phyloP scores from a whole-genome alignment of 2,888 invertebrate genomes.

The Latrodectus elegans region DNA sequence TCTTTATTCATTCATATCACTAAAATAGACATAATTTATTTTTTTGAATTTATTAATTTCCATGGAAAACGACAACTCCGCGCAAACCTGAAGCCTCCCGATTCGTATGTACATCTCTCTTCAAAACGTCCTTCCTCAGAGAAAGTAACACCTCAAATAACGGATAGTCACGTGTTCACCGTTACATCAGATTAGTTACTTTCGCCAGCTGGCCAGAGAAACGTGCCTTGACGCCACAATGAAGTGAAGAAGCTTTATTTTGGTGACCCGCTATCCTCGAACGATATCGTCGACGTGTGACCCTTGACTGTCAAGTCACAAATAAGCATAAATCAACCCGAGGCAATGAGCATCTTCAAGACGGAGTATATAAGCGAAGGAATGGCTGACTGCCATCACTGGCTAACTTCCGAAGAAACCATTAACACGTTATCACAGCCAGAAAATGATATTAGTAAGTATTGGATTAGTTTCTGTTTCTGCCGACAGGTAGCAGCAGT shows the following conservation, averaged over 20 bases:
- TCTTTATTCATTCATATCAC: no score
- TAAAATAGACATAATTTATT: no score
- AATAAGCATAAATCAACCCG: slow-evolving; percentile 12
- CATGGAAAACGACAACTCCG: no score
- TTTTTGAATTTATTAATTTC: no score
- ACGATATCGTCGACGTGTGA: slow-evolving; percentile 28
- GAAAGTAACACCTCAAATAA: not conserved
- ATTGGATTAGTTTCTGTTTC: not conserved
- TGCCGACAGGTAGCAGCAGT: not conserved
- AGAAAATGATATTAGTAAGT: slow-evolving; percentile 60
- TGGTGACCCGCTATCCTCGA: not conserved
- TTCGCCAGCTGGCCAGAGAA: not conserved
- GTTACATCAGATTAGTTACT: not conserved
- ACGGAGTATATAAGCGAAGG: slow-evolving; percentile 45
- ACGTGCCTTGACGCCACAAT: slow-evolving; percentile 14
- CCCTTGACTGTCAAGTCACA: slow-evolving; percentile 17
- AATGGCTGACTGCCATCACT: slow-evolving; percentile 50
- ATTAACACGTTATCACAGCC: slow-evolving; percentile 31
- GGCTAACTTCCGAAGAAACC: slow-evolving; percentile 26
- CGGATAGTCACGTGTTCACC: not conserved
- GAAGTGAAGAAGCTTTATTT: not conserved
- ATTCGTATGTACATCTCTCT: not conserved
- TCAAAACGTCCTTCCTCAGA: not conserved
- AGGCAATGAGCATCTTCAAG: not conserved
- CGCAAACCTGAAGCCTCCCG: no score